phyloP scores from a whole-genome alignment of 2,888 invertebrate genomes.

The Caenorhabditis angaria region DNA sequence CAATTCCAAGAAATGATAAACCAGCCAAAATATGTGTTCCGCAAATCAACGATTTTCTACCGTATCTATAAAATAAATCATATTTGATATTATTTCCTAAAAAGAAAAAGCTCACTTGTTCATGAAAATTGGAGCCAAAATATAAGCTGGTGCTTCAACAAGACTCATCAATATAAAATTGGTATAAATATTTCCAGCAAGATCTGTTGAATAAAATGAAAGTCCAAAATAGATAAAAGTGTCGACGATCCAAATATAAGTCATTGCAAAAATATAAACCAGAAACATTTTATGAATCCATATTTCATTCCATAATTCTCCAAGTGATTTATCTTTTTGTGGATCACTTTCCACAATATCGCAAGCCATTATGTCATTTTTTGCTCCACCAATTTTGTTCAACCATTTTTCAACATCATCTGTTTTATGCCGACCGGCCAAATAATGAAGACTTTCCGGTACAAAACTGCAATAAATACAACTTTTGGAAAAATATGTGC shows the following conservation, averaged over 20 bases:
- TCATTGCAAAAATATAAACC: slow-evolving; percentile 48
- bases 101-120: slow-evolving; percentile 30
- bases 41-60: slow-evolving; percentile 47
- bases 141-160: slow-evolving; percentile 65
- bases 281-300: slow-evolving; percentile 49
- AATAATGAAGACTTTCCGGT: slow-evolving; percentile 57
- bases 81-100: neutral
- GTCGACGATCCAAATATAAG: slow-evolving; percentile 60
- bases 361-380: slow-evolving; percentile 19
- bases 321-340: slow-evolving; percentile 5
- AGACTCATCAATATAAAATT: slow-evolving; percentile 63
- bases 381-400: slow-evolving; percentile 27
- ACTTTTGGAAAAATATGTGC: too few species aligned
- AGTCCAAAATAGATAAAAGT: slow-evolving; percentile 68
- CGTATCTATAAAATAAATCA: slow-evolving; percentile 22
- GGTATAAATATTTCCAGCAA: slow-evolving; percentile 63
- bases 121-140: slow-evolving; percentile 58
- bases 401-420: slow-evolving; percentile 49
- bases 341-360: slow-evolving; percentile 26
- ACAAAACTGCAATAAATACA: slow-evolving; percentile 40
- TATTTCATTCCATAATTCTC: slow-evolving; percentile 18
- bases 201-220: slow-evolving; percentile 60
- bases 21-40: slow-evolving; percentile 50
- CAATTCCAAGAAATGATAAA: slow-evolving; percentile 39
- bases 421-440: slow-evolving; percentile 39